Evolutionary conservation across 2,113 vertebrate genomes (phyloP), one percentile per base, ranked within the genome.

Genomic region (Plecturocebus donacophilus): DNA sequence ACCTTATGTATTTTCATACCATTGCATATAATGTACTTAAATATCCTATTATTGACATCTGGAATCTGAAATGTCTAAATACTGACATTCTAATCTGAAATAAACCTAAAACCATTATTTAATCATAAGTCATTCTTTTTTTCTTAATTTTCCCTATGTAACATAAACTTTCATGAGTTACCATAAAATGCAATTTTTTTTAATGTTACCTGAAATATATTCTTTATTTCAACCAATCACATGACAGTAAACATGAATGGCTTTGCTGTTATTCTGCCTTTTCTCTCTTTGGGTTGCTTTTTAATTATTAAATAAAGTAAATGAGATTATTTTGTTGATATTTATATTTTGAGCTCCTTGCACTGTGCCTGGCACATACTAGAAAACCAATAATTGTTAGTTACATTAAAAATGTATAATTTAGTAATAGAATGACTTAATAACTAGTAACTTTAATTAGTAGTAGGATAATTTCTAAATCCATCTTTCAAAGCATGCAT

Each of bases 361-460:
- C 6, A 61, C 32, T 42, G 13, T 61, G 19, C 30, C 66, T 75
- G 23, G 3, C 4, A 86, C 7, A 83, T 79, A 13, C 8, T 49
- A 14, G 3, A 38, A 61, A 77, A 84, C 61, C 80, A 87, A 10
- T 35, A 30, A 86, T 61, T 73, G 2, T 21, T 58, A 6, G 3
- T 77, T 89, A 87, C 40, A 68, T 73, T 86, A 73, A 87, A 97
- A 88, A 66, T 64, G 14, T 20, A 16, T 56, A 83, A 91, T 42
- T 91, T 91, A 89, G 56, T 75, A 89, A 61, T 38, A 68, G 10
- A 84, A 58, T 47, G 58, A 47, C 27, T 83, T 73, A 71, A 16
- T 40, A 27, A 47, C 81, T 75, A 68, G 9, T 61, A 70, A 6
- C 38, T 88, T 89, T 58, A 93, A 88, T 64, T 87, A 90, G 27